Evolutionary conservation across 2,797 vertebrate species (phyloP), one percentile per base, ranked within the genome.

Genomic region (Hippopotamyrus pictus): DNA sequence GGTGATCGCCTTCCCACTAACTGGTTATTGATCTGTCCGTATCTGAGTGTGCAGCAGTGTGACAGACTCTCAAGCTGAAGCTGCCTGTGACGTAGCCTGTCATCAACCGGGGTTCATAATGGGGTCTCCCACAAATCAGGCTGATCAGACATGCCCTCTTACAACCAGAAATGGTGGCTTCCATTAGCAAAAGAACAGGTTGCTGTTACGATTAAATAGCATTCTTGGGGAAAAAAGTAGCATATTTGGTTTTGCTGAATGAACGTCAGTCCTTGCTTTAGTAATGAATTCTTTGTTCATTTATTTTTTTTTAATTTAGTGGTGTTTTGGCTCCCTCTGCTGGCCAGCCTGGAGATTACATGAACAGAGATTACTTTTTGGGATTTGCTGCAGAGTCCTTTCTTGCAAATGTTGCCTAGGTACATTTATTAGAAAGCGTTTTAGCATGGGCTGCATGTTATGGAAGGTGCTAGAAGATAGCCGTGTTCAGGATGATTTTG

Each of bases 291-390:
- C 17, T 76, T 17, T 59, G 12, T 54, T 29, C n/a, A 37, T 41
- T 41, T n/a, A n/a, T n/a, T 46, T 46, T 33, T n/a, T 89, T 90
- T 33, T 17, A 37, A 82, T 89, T 92, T 41, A 79, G 83, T 90
- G 92, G 92, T 92, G 92, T 92, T 91, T 90, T 95, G 94, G 95
- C 95, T 87, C 95, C 95, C 95, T 95, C 95, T 95, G 94, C 95
- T 95, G 95, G 89, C 89, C 19, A 90, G 1, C 6, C 0, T 92
- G 89, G 90, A 94, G 93, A 95, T 94, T 93, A 91, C 92, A 82
- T 84, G 0, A 76, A 59, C 12, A 29, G 0, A 11, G 41, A 57
- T 88, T 29, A 12, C 48, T 83, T 37, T n/a, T 19, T 25, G 44
- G 41, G 33, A 22, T 44, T 50, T 19, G 22, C 22, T 33, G 33